Conservation (phyloP, 92 coral and sea anemone genomes). For the Phymanthus crucifer region DNA sequence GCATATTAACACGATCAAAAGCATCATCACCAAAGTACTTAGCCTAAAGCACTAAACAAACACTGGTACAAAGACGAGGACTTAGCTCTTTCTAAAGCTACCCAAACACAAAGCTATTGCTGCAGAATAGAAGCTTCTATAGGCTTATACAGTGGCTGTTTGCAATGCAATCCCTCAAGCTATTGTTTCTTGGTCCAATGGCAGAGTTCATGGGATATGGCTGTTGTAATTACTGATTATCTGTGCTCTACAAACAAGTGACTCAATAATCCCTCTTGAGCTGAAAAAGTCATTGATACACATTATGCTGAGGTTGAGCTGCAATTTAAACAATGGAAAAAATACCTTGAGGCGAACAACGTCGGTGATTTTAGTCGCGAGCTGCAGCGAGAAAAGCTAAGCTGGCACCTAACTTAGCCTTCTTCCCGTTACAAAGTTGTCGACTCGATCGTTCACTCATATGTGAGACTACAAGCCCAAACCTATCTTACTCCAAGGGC, state of each 20-base stretch:
- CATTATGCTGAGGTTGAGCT: not conserved
- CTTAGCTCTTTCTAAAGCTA: not conserved
- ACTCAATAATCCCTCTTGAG: not conserved
- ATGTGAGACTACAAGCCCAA: not conserved
- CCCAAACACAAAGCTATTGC: not conserved
- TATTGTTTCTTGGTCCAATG: not conserved
- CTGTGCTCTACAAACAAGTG: not conserved
- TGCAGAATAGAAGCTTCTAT: not conserved
- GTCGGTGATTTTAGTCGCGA: no score
- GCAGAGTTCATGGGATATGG: not conserved
- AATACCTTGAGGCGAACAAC: not conserved
- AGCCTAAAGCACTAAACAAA: not conserved
- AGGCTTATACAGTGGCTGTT: not conserved
- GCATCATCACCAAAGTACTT: conserved; percentile 3
- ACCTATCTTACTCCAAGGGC: not conserved
- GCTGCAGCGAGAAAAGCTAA: not conserved
- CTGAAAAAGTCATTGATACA: not conserved
- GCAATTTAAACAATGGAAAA: no score
- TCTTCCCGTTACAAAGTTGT: not conserved
- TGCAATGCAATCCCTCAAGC: not conserved
- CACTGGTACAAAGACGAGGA: not conserved
- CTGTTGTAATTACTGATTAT: not conserved
- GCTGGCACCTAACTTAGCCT: no score
- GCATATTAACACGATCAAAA: not conserved
- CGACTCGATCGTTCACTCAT: not conserved